Evolutionary conservation across 64 coral and sea anemone species (phyloP).

Genomic region (Orbicella faveolata): DNA sequence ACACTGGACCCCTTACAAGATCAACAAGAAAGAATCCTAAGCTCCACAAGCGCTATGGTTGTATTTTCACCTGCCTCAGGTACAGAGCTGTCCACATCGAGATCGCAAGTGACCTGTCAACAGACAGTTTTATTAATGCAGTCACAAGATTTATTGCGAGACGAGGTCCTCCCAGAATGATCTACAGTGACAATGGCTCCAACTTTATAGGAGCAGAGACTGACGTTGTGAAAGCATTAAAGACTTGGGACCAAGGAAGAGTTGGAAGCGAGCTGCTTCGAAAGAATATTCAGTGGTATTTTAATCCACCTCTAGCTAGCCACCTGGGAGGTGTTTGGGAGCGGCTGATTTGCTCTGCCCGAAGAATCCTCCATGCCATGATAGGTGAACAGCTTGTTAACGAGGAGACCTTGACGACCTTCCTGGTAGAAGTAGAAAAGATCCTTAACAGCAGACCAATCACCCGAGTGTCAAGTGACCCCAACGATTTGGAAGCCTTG

Average conservation of each 20-base stretch:
- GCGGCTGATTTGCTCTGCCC: slow-evolving; percentile 33
- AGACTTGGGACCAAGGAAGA: slow-evolving; percentile 35
- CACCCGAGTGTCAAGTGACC: slow-evolving; percentile 51
- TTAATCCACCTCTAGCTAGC: slow-evolving; percentile 34
- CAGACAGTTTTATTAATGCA: slow-evolving; percentile 64
- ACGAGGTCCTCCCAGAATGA: slow-evolving; percentile 43
- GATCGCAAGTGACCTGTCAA: slow-evolving; percentile 35
- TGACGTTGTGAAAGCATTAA: slow-evolving; percentile 32
- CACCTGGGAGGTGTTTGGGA: slow-evolving; percentile 52
- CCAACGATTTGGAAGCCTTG: slow-evolving; percentile 20
- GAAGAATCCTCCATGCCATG: slow-evolving; percentile 31
- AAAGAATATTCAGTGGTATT: slow-evolving; percentile 22
- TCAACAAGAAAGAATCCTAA: neutral
- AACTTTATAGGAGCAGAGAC: slow-evolving; percentile 37
- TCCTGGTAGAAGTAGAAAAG: slow-evolving; percentile 19
- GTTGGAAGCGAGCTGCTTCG: slow-evolving; percentile 6
- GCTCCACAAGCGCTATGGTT: slow-evolving; percentile 3
- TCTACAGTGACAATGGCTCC: slow-evolving; percentile 50
- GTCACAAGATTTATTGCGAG: slow-evolving; percentile 61
- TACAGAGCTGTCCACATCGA: slow-evolving; percentile 63
- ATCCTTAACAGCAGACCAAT: slow-evolving; percentile 48
- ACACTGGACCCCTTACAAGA: slow-evolving; percentile 19
- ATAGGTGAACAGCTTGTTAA: slow-evolving; percentile 22
- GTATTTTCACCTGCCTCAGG: slow-evolving; percentile 63
- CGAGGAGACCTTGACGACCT: slow-evolving; percentile 7